Evolutionary conservation across 2,888 invertebrate genomes (phyloP).

Genomic region (Pheosia gnoma): DNA sequence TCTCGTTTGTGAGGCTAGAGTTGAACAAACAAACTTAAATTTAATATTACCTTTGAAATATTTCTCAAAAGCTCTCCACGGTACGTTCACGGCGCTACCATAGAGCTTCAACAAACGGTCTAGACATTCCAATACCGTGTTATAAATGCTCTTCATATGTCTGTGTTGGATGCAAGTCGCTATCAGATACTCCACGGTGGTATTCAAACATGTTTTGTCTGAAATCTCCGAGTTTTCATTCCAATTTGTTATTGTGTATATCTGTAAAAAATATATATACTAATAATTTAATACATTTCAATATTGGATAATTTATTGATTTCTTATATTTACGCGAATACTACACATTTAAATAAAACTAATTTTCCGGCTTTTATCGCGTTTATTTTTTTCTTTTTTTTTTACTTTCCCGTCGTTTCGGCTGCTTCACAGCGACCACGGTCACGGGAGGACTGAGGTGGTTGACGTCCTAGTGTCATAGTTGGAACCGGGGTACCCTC

Average conservation of each 20-base stretch:
- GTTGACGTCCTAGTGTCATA: too few species aligned
- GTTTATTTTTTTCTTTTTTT: too few species aligned
- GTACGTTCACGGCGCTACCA: constrained; percentile 29
- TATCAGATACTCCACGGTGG: constrained; percentile 40
- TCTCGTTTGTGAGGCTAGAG: too few species aligned
- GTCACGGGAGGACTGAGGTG: too few species aligned
- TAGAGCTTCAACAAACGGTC: constrained; percentile 44
- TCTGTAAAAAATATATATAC: constrained; percentile 17
- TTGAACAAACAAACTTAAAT: neutral
- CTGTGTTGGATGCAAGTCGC: constrained; percentile 44
- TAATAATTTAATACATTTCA: too few species aligned
- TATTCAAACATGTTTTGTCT: constrained; percentile 27
- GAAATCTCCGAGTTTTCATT: constrained; percentile 12
- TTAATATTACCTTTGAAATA: constrained; percentile 42
- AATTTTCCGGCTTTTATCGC: too few species aligned
- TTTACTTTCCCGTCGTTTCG: too few species aligned
- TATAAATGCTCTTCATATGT: constrained; percentile 20
- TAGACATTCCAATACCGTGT: constrained; percentile 40
- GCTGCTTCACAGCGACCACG: too few species aligned
- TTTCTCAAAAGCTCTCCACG: constrained; percentile 47
- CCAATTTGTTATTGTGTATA: constrained; percentile 34
- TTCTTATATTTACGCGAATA: too few species aligned
- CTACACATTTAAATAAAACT: too few species aligned
- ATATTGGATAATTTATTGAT: too few species aligned
- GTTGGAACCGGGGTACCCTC: too few species aligned